Percentiles rank a stretch among this genome's conserved stretches.
phyloP scores from a whole-genome alignment of 2,113 vertebrate genomes.

The Brevimyrus niger region DNA sequence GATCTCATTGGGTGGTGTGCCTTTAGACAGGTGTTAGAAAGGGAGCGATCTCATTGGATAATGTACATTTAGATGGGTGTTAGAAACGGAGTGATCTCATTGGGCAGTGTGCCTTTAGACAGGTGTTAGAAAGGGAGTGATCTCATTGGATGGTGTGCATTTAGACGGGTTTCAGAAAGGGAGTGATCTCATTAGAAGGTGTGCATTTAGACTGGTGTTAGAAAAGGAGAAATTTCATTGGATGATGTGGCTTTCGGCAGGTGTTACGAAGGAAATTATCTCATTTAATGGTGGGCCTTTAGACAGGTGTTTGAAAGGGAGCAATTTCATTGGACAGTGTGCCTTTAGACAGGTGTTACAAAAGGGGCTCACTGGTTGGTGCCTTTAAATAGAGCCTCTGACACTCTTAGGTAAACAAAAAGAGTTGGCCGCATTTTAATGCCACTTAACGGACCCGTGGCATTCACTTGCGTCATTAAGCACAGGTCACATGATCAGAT shows the following conservation, averaged over 20 bases:
- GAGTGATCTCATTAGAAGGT: background rate
- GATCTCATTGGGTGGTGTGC: background rate
- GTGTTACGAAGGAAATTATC: background rate
- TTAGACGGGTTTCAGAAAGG: background rate
- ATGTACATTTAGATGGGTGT: background rate
- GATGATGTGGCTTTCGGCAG: background rate
- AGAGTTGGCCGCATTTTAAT: slow-evolving; percentile 7
- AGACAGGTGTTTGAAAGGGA: background rate
- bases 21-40: background rate
- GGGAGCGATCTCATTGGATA: background rate
- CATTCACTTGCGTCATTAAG: background rate
- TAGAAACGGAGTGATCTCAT: background rate
- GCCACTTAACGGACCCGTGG: background rate
- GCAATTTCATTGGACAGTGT: background rate
- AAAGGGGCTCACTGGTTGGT: background rate
- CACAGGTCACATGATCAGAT: background rate
- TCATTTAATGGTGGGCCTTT: background rate
- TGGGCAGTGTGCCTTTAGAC: background rate
- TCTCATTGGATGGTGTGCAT: background rate
- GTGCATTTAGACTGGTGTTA: background rate
- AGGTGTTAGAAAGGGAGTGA: background rate
- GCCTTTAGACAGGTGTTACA: background rate
- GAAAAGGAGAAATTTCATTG: background rate
- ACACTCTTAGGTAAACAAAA: background rate
- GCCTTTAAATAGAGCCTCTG: background rate